phyloP scores from a whole-genome alignment of 2,113 vertebrate species.

The Cairina moschata region DNA sequence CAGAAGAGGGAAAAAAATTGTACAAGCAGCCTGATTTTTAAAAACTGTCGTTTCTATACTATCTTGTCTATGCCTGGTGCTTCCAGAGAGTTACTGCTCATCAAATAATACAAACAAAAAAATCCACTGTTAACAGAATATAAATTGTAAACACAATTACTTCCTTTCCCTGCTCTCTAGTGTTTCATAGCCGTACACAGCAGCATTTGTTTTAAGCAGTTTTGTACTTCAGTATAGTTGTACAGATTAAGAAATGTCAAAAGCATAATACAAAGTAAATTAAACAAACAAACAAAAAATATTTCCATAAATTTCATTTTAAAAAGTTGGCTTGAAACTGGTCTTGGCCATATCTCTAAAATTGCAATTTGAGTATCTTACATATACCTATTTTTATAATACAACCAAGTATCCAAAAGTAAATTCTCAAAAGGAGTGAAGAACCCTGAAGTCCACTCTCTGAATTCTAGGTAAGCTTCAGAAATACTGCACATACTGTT shows the following conservation, averaged over 20 bases:
- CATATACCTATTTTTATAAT: background rate
- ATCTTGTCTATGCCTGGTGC: background rate
- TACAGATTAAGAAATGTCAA: background rate
- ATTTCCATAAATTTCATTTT: background rate
- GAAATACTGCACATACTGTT: background rate
- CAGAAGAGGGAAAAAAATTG: background rate
- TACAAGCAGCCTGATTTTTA: background rate
- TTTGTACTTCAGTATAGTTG: background rate
- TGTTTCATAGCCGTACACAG: background rate
- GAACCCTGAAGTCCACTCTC: too few relatives aligned
- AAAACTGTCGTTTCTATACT: background rate
- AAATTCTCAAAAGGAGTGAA: background rate
- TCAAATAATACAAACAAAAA: background rate
- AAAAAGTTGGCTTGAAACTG: background rate
- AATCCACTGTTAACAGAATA: background rate
- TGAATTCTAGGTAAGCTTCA: background rate
- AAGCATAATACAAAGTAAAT: background rate
- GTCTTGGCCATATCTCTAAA: background rate
- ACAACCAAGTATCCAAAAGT: background rate
- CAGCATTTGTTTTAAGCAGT: background rate
- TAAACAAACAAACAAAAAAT: too few relatives aligned
- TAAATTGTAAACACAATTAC: background rate
- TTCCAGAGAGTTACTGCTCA: background rate
- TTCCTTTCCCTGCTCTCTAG: background rate
- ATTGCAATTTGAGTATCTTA: background rate